Conservation (phyloP, 2,888 invertebrate genomes). For the Schizaphis graminum region DNA sequence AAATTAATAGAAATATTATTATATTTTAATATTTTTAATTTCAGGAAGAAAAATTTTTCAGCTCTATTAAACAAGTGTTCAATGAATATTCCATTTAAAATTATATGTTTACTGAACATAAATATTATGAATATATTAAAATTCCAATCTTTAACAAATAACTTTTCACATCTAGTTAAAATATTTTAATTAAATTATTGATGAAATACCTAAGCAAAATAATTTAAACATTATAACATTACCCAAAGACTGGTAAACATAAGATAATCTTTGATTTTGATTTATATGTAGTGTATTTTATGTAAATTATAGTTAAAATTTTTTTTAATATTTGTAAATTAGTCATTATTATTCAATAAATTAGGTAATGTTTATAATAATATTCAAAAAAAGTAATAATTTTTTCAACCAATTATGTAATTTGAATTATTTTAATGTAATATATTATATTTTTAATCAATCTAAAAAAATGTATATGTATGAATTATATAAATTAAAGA, state of each 20-base stretch:
- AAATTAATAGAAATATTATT: no score
- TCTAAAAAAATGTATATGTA: neutral
- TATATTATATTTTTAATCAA: neutral
- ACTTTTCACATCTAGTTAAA: neutral
- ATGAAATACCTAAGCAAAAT: neutral
- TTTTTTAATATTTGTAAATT: conserved; percentile 5
- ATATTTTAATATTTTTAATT: neutral
- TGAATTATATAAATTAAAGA: conserved; percentile 4
- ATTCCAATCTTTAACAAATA: neutral
- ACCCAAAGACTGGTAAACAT: conserved; percentile 11
- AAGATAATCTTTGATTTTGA: conserved; percentile 3
- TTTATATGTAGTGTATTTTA: neutral
- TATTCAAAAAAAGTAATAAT: neutral
- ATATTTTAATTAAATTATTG: neutral
- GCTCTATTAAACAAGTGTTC: neutral
- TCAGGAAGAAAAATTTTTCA: neutral
- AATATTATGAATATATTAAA: neutral
- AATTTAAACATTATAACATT: neutral
- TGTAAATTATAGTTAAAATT: neutral
- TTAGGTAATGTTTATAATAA: neutral
- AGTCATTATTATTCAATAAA: neutral
- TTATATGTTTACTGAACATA: neutral
- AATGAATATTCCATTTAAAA: neutral
- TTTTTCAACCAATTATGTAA: neutral
- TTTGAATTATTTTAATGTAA: neutral